Base-by-base conservation (phyloP, 2,113 vertebrate species). In the Austrofundulus limnaeus region DNA sequence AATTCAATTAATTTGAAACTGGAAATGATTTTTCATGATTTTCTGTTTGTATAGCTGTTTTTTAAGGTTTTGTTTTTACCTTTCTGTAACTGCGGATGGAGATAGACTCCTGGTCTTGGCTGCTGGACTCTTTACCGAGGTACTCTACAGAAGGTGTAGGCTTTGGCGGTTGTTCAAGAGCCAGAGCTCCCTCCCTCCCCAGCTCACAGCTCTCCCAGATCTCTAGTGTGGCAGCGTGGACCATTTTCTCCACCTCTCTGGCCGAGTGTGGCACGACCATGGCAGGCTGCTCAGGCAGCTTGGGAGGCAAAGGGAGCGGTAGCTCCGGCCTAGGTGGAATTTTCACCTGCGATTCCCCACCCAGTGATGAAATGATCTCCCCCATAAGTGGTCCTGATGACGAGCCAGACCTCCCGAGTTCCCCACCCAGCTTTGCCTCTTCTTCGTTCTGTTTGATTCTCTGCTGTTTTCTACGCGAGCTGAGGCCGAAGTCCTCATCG, bases 401-500 rank as follows among this genome's bases (percentile, higher is more conserved):
- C 56, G 73, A 66, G 42, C 39, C 34, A 57, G 70, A 66, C 31
- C 54, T 75, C 17, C 61, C 56, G 4, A 38, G 46, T 50, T 31
- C 66, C 80, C 68, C 61, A 86, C 79, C 78, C 19, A 75, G 42
- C 51, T 54, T 72, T 0, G 7, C 69, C 31, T 72, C 82, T 52
- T 85, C 91, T 77, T 66, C 89, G 58, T 66, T 80, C 61, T 91
- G 89, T 70, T 92, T 92, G 25, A 83, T 84, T 47, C 83, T 89
- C 85, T 96, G 94, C 64, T 93, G 94, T 70, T 93, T 90, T 83
- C 93, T 93, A 8, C 25, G 92, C 24, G 93, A 95, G 72, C 94
- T 96, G 79, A 99, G 93, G 53, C 97, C 97, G 85, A 95, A 99
- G 90, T 99, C 97, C 83, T 99, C 97, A 82, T 98, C 97, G 85